Evolutionary conservation across 2,113 vertebrate genomes (phyloP).

Genomic region (Hemiprocne comata): DNA sequence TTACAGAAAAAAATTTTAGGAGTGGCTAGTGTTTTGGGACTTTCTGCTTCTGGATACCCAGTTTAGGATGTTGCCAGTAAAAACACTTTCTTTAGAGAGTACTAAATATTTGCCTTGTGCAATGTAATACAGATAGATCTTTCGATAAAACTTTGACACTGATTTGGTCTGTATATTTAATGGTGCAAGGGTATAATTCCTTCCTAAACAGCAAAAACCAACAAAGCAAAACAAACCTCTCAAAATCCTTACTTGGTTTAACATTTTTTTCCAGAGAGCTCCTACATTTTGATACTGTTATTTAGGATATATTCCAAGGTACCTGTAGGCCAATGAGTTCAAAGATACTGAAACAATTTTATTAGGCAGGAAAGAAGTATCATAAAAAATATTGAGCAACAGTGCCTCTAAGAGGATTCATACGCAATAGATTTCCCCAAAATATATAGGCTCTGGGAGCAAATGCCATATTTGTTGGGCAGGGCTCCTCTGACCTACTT

Average conservation of each 20-base stretch:
- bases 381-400: constrained; percentile 31
- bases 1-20: not conserved
- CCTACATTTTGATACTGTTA: not conserved
- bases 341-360: not conserved
- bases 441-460: not conserved
- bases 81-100: not conserved
- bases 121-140: not conserved
- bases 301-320: not conserved
- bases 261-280: not conserved
- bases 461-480: not conserved
- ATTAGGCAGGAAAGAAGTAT: not conserved
- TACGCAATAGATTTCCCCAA: not conserved
- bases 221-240: not conserved
- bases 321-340: not conserved
- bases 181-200: not conserved
- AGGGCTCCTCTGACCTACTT: not conserved
- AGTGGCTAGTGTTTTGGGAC: not conserved
- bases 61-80: not conserved
- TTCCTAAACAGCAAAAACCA: not conserved
- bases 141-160: not conserved
- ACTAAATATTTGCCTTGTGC: not conserved
- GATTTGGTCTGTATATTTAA: not conserved
- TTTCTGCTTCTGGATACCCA: not conserved
- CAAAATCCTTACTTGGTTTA: not conserved
- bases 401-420: constrained; percentile 50